phyloP scores from a whole-genome alignment of 2,113 vertebrate species.

The Marcusenius ussheri region DNA sequence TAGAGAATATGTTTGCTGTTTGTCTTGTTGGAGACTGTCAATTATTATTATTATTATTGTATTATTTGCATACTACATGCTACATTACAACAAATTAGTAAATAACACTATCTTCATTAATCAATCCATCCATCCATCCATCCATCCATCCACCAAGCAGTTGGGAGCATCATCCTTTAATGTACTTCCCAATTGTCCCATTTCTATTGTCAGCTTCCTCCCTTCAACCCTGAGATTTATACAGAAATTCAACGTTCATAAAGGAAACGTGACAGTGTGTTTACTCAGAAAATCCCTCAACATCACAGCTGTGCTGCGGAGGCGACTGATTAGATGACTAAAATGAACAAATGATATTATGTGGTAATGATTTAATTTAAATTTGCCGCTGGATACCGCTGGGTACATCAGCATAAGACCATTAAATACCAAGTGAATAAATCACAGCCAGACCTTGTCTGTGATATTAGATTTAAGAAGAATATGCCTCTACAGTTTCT shows the following conservation, averaged over 20 bases:
- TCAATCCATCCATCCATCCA: background rate
- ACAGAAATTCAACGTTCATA: background rate
- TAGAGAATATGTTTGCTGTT: background rate
- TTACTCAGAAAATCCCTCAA: background rate
- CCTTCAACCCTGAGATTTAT: background rate
- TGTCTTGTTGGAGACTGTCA: background rate
- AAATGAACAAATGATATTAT: background rate
- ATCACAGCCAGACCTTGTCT: background rate
- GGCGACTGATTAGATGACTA: background rate
- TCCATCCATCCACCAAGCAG: background rate
- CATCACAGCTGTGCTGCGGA: background rate
- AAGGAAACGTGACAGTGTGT: background rate
- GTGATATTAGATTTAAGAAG: background rate
- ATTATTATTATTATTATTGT: background rate
- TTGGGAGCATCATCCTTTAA: background rate
- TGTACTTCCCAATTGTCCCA: background rate
- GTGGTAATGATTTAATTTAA: constrained; percentile 6
- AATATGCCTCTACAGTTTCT: background rate
- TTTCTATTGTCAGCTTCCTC: background rate
- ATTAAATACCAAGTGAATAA: background rate
- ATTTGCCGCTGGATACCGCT: background rate
- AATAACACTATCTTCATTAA: background rate
- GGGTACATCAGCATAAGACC: background rate
- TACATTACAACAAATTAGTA: background rate
- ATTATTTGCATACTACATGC: background rate